Base-by-base conservation (phyloP, 92 coral and sea anemone genomes). In the Heteractis magnifica region DNA sequence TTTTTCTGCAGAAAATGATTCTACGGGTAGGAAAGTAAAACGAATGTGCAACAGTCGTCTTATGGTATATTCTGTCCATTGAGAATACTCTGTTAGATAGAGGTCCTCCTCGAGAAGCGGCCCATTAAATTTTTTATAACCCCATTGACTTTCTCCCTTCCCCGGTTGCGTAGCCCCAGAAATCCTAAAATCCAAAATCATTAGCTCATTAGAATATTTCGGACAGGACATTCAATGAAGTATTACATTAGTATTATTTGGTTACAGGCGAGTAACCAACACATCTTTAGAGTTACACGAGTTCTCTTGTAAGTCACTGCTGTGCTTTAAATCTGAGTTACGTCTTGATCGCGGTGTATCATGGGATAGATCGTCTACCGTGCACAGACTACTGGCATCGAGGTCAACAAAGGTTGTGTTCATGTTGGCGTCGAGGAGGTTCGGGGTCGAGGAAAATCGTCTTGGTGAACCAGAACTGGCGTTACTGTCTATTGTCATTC, bases 311-410 rank as follows among this genome's bases (percentile, higher is more conserved):
- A 68, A 1, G 49, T 26, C 49, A 68, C 50, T n/a, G 20, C 70
- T 23, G 73, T 68, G 48, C 18, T 26, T 23, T 6, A 68, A 21
- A 0, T 23, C 73, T n/a, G 51, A 34, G 51, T 79, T 58, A 50
- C 79, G 83, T 62, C 2, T 59, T 50, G 71, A 79, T 19, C 83
- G 90, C 50, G 60, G 49, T 18, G 92, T 65, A 18, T 83, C 92
- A 49, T 78, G 90, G 85, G 92, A 89, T 77, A 89, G 84, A 49
- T 92, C 95, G 56, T 92, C 95, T 59, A 92, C 93, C 51, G 91
- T 84, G 52, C 93, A 62, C 64, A 87, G 77, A 14, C 94, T 89
- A 72, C 94, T 92, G 0, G 86, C 86, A 60, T 92, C 94, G 65
- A 92, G 60, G 18, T 89, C 94, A 18, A 62, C 70, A 9, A 62